Base-by-base conservation (phyloP, 2,888 invertebrate genomes). In the Julus scanicus region DNA sequence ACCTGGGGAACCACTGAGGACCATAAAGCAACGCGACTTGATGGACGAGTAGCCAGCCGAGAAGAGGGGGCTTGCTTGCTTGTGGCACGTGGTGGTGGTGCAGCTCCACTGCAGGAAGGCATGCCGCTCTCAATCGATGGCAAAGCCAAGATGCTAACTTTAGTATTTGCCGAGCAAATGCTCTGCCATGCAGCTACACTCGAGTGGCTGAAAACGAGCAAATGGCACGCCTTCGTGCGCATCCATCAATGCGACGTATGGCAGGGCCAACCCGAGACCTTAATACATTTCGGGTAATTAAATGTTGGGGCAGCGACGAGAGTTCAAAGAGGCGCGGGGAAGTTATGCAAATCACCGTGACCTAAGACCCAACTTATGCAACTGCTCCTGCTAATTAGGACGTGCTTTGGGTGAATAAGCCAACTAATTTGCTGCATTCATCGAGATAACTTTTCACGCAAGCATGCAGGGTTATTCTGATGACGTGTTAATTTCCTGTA, bases 1-100 rank as follows among this genome's bases (percentile, higher is more conserved):
- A 71, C 71, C 71, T 71, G 71, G 71, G 71, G 71, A 71, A 71
- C 71, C 71, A 71, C 71, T 29, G 71, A 17, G 71, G 63, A 71
- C 71, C 71, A 71, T 71, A 71, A 71, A 71, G 6, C 71, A 29
- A 29, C 29, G 71, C 71, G 71, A 71, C 71, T 71, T 71, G 6
- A 71, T 71, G 71, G 71, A 29, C 71, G 71, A 71, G 29, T 29
- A 71, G 71, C 71, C 71, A 71, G 71, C 71, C 71, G n/a, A 71
- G 29, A 71, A 71, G 71, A 71, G 29, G 29, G 71, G 71, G 29
- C 29, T 29, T 71, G 29, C 17, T 29, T n/a, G 53, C 29, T 11
- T 20, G 9, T 1, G 71, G 6, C 71, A 71, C 71, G 71, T 71
- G 71, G 71, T 71, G 63, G 9, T 49, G 49, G 9, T 49, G 49